Base-by-base conservation (phyloP, 2,888 invertebrate genomes). In the Papilio demoleus region DNA sequence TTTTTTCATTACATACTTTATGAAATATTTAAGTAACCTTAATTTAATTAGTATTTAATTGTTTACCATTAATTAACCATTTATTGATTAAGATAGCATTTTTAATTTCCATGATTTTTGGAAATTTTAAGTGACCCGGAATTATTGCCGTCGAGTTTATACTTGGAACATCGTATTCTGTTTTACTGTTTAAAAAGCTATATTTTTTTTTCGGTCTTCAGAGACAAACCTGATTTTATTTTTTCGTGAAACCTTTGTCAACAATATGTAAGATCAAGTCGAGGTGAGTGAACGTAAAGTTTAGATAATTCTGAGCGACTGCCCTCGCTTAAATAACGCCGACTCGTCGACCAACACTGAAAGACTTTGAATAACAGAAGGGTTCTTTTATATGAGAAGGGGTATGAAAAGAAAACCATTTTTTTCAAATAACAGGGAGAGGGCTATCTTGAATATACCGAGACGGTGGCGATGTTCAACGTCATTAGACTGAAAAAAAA, bases 351-450 rank as follows among this genome's bases (percentile, higher is more conserved):
- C 83, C 81, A 80, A 76, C 82, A 81, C 85, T 86, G 84, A 87
- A 83, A 85, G 82, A 84, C 82, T 83, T 82, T 89, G 86, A 87
- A 90, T 88, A 88, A 90, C 85, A 85, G 87, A 88, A 84, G 86
- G 88, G 82, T 85, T 78, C 85, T 80, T 88, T 90, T 88, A 88
- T 88, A 79, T 76, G 80, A 82, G 78, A 80, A 79, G 81, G 79
- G 78, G 78, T 73, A 78, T 88, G 87, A 90, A 91, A 87, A 82
- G 81, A 85, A 84, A 86, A 82, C 83, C 85, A 87, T 87, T 88
- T 89, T n/a, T 81, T 85, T 79, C 64, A 68, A 87, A 88, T 86
- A 85, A 86, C 84, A 84, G 81, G 76, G 72, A 77, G 72, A 77
- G 79, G 81, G 81, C 81, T 85, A 87, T 86, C 86, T 86, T 88